Evolutionary conservation across 2,888 invertebrate genomes (phyloP).

Genomic region (Amblyteles armatorius): DNA sequence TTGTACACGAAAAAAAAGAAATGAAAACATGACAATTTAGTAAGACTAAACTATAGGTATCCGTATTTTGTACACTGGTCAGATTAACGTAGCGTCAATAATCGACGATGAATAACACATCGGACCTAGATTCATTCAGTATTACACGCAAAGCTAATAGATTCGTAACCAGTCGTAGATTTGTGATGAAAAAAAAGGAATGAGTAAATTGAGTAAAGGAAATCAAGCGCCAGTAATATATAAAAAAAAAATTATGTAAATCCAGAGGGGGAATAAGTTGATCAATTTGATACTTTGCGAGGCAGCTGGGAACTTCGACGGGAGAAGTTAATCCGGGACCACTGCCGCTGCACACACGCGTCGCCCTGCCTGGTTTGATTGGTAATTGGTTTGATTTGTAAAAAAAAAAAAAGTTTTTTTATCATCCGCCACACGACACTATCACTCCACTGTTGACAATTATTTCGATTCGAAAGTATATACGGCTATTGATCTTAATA

Average conservation of each 20-base stretch:
- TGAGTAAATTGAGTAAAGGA: constrained; percentile 6
- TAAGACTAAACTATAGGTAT: constrained; percentile 13
- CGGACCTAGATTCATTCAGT: constrained; percentile 13
- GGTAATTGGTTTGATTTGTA: constrained; percentile 86
- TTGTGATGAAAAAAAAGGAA: constrained; percentile 9
- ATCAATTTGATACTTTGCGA: constrained; percentile 81
- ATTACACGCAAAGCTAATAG: constrained; percentile 22
- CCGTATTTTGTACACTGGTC: constrained; percentile 5
- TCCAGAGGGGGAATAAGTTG: constrained; percentile 72
- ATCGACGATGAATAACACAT: not conserved
- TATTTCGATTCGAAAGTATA: constrained; percentile 57
- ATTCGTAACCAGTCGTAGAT: not conserved
- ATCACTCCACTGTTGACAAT: constrained; percentile 37
- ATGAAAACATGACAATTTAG: constrained; percentile 32
- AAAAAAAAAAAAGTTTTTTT: constrained; percentile 66
- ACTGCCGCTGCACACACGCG: constrained; percentile 88
- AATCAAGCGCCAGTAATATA: not conserved
- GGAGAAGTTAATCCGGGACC: constrained; percentile 83
- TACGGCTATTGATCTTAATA: constrained; percentile 56
- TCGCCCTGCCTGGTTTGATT: constrained; percentile 88
- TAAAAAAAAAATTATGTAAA: constrained; percentile 45
- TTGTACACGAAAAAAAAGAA: not conserved
- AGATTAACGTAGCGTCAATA: not conserved
- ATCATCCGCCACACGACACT: constrained; percentile 12
- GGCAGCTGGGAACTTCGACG: constrained; percentile 82